Conservation (phyloP, 1,140 invertebrate genomes). For the Formica exsecta region DNA sequence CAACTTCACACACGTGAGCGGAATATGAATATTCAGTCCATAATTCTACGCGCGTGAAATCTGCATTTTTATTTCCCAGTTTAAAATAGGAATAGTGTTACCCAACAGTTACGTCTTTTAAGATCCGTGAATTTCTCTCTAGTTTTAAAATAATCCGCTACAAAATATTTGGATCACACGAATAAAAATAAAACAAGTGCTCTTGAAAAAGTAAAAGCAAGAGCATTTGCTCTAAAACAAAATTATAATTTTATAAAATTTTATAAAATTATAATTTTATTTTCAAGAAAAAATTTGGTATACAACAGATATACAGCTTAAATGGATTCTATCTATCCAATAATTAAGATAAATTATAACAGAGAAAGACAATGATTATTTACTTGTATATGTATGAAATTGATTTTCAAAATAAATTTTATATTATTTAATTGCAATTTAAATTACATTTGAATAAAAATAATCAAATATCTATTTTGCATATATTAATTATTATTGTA, state of each 20-base stretch:
- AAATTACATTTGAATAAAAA: background rate
- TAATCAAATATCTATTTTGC: background rate
- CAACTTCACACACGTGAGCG: conserved; percentile 6
- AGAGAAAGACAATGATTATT: background rate
- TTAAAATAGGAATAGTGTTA: background rate
- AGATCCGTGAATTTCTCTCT: background rate
- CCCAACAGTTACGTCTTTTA: background rate
- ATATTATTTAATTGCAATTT: background rate
- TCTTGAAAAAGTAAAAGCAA: background rate
- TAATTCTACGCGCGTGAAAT: conserved; percentile 11
- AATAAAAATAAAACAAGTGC: background rate
- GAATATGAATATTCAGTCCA: conserved; percentile 34
- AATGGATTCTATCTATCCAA: background rate
- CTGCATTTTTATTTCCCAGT: conserved; percentile 14
- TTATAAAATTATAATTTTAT: background rate
- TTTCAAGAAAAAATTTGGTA: background rate
- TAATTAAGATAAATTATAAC: background rate
- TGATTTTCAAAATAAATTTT: background rate
- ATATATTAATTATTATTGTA: background rate
- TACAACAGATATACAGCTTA: background rate
- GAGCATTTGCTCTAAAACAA: background rate
- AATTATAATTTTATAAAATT: background rate
- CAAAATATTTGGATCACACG: background rate
- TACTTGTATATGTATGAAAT: background rate
- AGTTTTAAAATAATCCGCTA: conserved; percentile 2